These are phyloP conservation scores for Acanthosepion pharaonis DNA, from an alignment of 2,888 invertebrate species.

Conservation along the genomic window DNA sequence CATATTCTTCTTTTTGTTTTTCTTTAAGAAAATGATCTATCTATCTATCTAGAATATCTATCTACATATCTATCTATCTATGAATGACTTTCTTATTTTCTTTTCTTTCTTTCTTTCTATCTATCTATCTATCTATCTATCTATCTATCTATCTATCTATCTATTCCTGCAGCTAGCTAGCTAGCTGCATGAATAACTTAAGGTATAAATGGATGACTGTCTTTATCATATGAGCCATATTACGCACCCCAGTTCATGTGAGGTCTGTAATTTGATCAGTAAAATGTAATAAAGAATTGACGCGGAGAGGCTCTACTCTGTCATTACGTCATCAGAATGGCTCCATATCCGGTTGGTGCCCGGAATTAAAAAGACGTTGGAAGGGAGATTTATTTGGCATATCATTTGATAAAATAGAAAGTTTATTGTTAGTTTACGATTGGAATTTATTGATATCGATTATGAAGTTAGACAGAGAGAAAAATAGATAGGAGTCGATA, in stretches of 20 bases:
- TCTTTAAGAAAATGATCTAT: too few species aligned
- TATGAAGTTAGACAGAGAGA: neutral
- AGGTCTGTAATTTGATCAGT: conserved; percentile 2
- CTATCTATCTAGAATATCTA: neutral
- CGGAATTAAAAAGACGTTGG: conserved; percentile 1
- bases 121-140: neutral
- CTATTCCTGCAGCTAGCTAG: too few species aligned
- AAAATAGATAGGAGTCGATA: neutral
- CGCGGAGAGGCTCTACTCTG: neutral
- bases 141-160: neutral
- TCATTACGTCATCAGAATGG: conserved; percentile 23
- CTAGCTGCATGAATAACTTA: too few species aligned
- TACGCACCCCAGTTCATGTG: neutral
- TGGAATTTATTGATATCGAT: neutral
- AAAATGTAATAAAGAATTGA: neutral
- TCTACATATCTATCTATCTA: neutral
- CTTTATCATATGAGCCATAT: neutral
- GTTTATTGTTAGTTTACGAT: neutral
- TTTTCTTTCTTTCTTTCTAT: neutral
- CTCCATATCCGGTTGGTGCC: neutral
- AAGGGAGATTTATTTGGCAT: neutral
- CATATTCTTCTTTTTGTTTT: too few species aligned
- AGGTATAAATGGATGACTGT: neutral
- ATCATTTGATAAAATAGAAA: neutral
- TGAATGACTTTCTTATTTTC: neutral